Percentiles rank a stretch among this genome's conserved stretches.
phyloP scores from a whole-genome alignment of 2,113 vertebrate species.

The Protomyctophum bolini region DNA sequence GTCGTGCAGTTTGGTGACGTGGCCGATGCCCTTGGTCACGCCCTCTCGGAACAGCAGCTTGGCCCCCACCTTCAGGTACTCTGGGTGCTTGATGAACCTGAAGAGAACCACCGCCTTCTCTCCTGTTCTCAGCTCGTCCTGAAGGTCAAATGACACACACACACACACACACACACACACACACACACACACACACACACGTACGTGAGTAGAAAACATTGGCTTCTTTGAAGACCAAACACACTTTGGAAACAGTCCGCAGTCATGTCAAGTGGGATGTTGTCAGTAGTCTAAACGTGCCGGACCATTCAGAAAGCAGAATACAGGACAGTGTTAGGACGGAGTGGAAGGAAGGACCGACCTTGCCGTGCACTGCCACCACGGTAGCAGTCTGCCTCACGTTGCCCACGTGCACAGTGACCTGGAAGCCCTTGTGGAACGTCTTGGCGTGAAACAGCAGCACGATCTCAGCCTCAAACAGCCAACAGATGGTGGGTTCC shows the following conservation, averaged over 20 bases:
- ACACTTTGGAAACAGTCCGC: background rate
- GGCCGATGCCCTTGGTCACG: constrained; percentile 96
- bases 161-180: too few species aligned
- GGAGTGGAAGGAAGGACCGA: constrained; percentile 60
- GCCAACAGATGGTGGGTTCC: constrained; percentile 96
- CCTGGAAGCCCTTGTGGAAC: constrained; percentile 97
- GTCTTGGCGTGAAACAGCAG: constrained; percentile 95
- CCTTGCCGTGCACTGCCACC: constrained; percentile 94
- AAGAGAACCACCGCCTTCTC: constrained; percentile 97
- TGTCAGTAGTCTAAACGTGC: too few species aligned
- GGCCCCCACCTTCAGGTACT: constrained; percentile 95
- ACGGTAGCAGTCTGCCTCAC: constrained; percentile 95
- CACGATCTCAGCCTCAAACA: constrained; percentile 96
- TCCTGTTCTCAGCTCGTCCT: constrained; percentile 95
- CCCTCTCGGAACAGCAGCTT: constrained; percentile 97
- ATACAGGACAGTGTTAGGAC: background rate
- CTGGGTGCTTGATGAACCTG: constrained; percentile 96
- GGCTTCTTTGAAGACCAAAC: background rate
- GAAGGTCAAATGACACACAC: constrained; percentile 18
- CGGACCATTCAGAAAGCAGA: background rate
- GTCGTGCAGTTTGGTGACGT: constrained; percentile 89
- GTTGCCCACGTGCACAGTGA: constrained; percentile 95
- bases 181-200: too few species aligned
- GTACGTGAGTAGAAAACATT: too few species aligned
- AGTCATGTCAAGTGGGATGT: background rate